Evolutionary conservation across 2,113 vertebrate species (phyloP).

Genomic region (Chloebia gouldiae): DNA sequence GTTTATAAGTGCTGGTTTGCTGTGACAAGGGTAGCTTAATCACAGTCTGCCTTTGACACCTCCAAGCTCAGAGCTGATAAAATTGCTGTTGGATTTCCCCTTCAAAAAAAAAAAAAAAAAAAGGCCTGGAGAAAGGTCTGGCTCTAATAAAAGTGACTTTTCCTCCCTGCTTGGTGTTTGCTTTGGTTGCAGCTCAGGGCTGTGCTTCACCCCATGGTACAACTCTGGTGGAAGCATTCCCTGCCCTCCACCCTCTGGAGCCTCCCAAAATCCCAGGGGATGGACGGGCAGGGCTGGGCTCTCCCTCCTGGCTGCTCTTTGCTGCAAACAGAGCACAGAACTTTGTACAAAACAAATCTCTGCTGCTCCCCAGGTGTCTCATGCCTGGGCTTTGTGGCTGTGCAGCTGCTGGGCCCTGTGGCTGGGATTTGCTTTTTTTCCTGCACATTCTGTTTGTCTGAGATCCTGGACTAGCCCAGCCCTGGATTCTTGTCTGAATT

Average conservation of each 20-base stretch:
- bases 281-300: not conserved
- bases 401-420: not conserved
- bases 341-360: rapidly evolving
- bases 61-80: rapidly evolving
- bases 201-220: not conserved
- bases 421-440: not conserved
- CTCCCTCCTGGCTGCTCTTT: not conserved
- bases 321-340: rapidly evolving
- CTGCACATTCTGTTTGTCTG: not conserved
- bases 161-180: not conserved
- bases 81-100: not conserved
- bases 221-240: rapidly evolving
- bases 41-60: not conserved
- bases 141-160: not conserved
- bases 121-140: not conserved
- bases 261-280: not conserved
- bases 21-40: not conserved
- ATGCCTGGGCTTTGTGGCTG: not conserved
- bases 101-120: not conserved
- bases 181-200: not conserved
- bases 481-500: rapidly evolving
- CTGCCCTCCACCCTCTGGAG: not conserved
- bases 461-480: not conserved
- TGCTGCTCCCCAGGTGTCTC: not conserved
- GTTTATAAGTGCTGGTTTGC: too few species aligned